Base-by-base conservation (phyloP, 2,888 invertebrate genomes). In the Epirrhoe tristata region DNA sequence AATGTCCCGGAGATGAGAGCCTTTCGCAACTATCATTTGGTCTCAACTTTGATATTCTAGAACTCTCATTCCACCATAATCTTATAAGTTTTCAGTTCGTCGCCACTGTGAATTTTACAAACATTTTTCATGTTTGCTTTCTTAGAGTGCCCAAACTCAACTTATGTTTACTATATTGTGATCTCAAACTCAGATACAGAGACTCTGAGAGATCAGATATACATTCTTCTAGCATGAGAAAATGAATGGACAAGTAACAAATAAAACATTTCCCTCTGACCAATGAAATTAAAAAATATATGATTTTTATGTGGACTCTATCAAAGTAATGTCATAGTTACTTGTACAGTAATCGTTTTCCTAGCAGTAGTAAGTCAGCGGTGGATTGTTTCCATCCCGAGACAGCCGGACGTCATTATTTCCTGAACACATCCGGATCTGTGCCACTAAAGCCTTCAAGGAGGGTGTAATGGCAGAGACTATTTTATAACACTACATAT, bases 321-420 rank as follows among this genome's bases (percentile, higher is more conserved):
- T 24, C 24, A 2, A 24, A 81, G 81, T 51, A 59, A 14, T 82
- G 74, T 39, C 17, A 16, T 39, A 78, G 86, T 87, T 86, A 87
- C 86, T 87, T 74, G 73, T 78, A 71, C 74, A 72, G 77, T 81
- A 85, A 85, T 85, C 81, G 81, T 85, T 88, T 87, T 85, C 82
- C 84, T 81, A 77, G 77, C 71, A 73, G 81, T 86, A 24, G 24
- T 24, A 86, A 90, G 86, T 86, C 74, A 77, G 80, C 74, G 75
- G 77, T 81, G 85, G 85, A 83, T 62, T 85, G 84, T 86, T 88
- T 85, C 88, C 83, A 84, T 86, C 84, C 85, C 81, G 73, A 78
- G 82, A 77, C 74, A 75, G 69, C 82, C 88, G 89, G 89, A 89
- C 82, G 79, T 84, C 84, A 86, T 88, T 86, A 90, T 89, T 90